Evolutionary conservation across 1,140 invertebrate genomes (phyloP).

Genomic region (Bilobella aurantiaca): DNA sequence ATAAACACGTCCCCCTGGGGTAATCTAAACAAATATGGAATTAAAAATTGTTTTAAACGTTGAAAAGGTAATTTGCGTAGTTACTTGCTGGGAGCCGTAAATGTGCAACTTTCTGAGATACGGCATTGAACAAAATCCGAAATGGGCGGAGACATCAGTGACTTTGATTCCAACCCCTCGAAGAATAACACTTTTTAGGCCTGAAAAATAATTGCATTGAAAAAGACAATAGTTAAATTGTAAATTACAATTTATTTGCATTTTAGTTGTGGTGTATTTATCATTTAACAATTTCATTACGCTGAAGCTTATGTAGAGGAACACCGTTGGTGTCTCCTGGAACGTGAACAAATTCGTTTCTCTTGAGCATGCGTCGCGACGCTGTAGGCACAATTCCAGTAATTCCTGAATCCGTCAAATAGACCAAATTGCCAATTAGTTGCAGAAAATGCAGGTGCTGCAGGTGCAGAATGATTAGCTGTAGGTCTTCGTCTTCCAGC

Average conservation of each 20-base stretch:
- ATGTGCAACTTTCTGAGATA: slow-evolving; percentile 27
- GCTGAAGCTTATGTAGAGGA: slow-evolving; percentile 19
- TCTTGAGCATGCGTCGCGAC: slow-evolving; percentile 19
- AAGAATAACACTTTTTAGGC: slow-evolving; percentile 17
- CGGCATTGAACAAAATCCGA: slow-evolving; percentile 22
- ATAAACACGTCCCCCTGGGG: background rate
- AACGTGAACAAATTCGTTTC: background rate
- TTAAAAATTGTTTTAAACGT: background rate
- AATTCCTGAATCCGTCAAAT: slow-evolving; percentile 27
- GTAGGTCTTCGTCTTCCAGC: slow-evolving; percentile 31
- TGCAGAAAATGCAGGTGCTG: slow-evolving; percentile 16
- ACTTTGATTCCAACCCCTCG: slow-evolving; percentile 32
- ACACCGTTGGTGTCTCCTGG: slow-evolving; percentile 12
- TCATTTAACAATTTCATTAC: background rate
- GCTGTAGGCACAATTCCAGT: slow-evolving; percentile 20
- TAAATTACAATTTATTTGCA: no score
- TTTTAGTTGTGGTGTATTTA: no score
- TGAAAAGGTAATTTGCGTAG: background rate
- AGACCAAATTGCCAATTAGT: slow-evolving; percentile 27
- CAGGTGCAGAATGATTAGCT: slow-evolving; percentile 24
- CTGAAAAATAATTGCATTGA: slow-evolving; percentile 10
- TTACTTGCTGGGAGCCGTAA: slow-evolving; percentile 25
- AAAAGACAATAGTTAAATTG: no score
- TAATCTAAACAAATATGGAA: slow-evolving; percentile 7
- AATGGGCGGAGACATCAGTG: slow-evolving; percentile 19